A percentile compares a stretch with the other conserved stretches of the same genome.
phyloP scores from a whole-genome alignment of 2,888 invertebrate species.

The Diaprepes abbreviatus region DNA sequence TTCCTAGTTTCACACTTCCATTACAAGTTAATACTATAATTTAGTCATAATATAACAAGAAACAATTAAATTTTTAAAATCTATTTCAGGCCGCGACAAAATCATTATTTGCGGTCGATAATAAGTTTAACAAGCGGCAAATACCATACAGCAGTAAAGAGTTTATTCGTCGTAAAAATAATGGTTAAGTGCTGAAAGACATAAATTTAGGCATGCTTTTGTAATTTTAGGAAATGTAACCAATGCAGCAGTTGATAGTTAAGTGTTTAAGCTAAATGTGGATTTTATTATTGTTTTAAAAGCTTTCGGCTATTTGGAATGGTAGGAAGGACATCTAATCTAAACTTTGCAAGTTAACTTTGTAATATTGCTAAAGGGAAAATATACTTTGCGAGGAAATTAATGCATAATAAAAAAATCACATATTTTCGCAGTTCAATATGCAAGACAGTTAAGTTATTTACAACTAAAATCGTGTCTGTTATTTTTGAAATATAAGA shows the following conservation, averaged over 20 bases:
- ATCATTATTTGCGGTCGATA: conserved; percentile 48
- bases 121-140: conserved; percentile 48
- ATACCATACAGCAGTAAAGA: conserved; percentile 41
- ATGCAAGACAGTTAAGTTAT: too few relatives aligned
- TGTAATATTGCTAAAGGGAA: too few relatives aligned
- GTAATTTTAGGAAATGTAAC: conserved; percentile 40
- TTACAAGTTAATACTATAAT: neutral
- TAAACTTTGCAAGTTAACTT: too few relatives aligned
- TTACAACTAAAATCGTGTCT: too few relatives aligned
- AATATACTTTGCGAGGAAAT: too few relatives aligned
- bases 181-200: conserved; percentile 45
- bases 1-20: too few relatives aligned
- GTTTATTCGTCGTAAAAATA: conserved; percentile 50
- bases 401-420: too few relatives aligned
- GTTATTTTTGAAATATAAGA: too few relatives aligned
- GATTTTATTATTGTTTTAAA: conserved; percentile 33
- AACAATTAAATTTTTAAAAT: conserved; percentile 30
- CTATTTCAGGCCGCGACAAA: conserved; percentile 40
- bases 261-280: conserved; percentile 36
- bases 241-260: conserved; percentile 25
- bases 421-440: too few relatives aligned
- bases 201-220: conserved; percentile 48
- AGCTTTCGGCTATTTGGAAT: neutral
- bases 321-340: neutral
- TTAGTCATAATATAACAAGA: conserved; percentile 15